Conservation (phyloP, 2,888 invertebrate genomes). For the Bruchidius siliquastri region DNA sequence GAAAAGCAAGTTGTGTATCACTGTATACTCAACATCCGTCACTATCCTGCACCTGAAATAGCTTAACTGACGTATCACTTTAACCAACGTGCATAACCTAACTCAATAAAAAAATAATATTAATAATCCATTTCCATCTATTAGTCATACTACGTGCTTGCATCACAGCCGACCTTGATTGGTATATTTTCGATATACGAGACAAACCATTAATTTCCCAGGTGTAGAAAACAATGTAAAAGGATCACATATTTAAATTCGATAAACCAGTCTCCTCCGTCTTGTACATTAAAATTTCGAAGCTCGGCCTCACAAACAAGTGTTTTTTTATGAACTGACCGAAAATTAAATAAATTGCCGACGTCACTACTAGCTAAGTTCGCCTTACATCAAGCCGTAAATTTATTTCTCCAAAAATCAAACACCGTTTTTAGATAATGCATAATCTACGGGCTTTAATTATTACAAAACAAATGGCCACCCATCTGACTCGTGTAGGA, state of each 20-base stretch:
- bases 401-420: background rate
- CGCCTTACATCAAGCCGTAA: background rate
- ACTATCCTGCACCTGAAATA: no score
- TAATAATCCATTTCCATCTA: background rate
- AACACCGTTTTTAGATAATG: background rate
- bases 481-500: background rate
- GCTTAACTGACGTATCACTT: no score
- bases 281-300: background rate
- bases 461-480: constrained; percentile 3
- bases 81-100: background rate
- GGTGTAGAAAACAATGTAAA: background rate
- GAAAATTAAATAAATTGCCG: background rate
- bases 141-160: background rate
- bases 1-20: no score
- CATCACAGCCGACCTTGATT: background rate
- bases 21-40: no score
- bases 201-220: background rate
- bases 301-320: background rate
- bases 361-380: background rate
- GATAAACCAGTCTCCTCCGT: constrained; percentile 8
- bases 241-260: constrained; percentile 4
- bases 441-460: constrained; percentile 1
- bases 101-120: background rate
- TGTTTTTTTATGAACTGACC: background rate
- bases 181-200: background rate